Base-by-base conservation (phyloP, 2,113 vertebrate species). In the Ptilonorhynchus violaceus region DNA sequence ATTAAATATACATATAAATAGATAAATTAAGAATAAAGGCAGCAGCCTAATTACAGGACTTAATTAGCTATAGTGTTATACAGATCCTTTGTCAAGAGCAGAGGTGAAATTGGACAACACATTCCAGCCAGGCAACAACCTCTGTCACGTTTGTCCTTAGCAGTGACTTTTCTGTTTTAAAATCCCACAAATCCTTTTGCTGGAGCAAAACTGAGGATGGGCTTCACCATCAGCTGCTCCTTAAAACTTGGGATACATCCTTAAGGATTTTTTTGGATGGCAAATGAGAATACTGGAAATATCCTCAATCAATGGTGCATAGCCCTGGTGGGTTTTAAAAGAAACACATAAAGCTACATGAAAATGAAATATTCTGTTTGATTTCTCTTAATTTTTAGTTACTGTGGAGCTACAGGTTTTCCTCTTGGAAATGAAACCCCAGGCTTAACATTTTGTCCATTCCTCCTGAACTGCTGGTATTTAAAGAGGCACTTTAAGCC, bases 291-390 rank as follows among this genome's bases (percentile, higher is more conserved):
- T 18, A 35, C 4, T 60, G 31, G 49, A 73, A 80, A 41, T 7
- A 62, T 3, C 41, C 22, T 44, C 4, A 31, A 2, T 14, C n/a
- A 3, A 2, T 1, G 2, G 22, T n/a, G 35, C 59, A 44, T 7
- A 52, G 46, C 52, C 62, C 60, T 20, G 12, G 30, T 11, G 35
- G 31, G 25, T 59, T 90, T 79, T 35, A 68, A 82, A 35, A 68
- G 30, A 55, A 88, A 67, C 37, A 81, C 9, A n/a, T 19, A 60
- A 41, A 92, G 25, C 28, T 20, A 62, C 20, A 59, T 1, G n/a
- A 56, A 95, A 91, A 88, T 79, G 9, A 62, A 91, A 80, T 56
- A 90, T 81, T 62, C 79, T 52, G 33, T 85, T 92, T 67, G 53
- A 82, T 79, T 95, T 47, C 49, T 60, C n/a, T 68, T 53, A 8